Conservation (phyloP, 2,888 invertebrate genomes). For the Incurvaria masculella region DNA sequence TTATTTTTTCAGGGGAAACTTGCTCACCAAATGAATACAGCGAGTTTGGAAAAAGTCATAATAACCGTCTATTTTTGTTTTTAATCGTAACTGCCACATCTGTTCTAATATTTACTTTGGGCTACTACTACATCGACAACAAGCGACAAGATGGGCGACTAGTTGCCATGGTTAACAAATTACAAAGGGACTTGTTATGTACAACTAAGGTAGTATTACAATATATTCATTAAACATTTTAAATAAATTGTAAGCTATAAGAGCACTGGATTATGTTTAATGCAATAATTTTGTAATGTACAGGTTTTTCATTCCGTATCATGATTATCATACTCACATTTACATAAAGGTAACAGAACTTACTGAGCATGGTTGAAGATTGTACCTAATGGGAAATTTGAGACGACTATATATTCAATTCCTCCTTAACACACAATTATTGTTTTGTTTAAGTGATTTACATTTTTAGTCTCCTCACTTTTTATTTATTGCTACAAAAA, state of each 20-base stretch:
- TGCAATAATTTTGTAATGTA: too few species aligned
- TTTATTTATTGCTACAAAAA: background rate
- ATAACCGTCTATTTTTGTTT: constrained; percentile 54
- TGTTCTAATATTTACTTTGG: constrained; percentile 68
- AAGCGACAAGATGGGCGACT: constrained; percentile 67
- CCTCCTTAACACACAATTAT: too few species aligned
- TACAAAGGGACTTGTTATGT: constrained; percentile 48
- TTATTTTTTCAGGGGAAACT: constrained; percentile 30
- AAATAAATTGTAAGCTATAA: too few species aligned
- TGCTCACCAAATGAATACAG: constrained; percentile 42
- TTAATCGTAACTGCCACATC: constrained; percentile 67
- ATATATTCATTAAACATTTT: too few species aligned
- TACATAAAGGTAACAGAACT: too few species aligned
- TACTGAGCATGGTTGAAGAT: too few species aligned
- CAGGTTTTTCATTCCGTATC: too few species aligned
- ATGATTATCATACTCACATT: background rate
- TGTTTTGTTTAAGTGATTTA: background rate
- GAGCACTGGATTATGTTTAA: too few species aligned
- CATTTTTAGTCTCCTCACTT: background rate
- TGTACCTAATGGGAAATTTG: too few species aligned
- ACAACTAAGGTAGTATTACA: constrained; percentile 53
- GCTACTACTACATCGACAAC: constrained; percentile 76
- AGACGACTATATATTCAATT: too few species aligned
- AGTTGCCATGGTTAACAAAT: constrained; percentile 60
- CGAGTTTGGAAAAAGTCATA: constrained; percentile 34